Evolutionary conservation across 2,888 invertebrate genomes (phyloP).

Genomic region (Plebejus melissa): DNA sequence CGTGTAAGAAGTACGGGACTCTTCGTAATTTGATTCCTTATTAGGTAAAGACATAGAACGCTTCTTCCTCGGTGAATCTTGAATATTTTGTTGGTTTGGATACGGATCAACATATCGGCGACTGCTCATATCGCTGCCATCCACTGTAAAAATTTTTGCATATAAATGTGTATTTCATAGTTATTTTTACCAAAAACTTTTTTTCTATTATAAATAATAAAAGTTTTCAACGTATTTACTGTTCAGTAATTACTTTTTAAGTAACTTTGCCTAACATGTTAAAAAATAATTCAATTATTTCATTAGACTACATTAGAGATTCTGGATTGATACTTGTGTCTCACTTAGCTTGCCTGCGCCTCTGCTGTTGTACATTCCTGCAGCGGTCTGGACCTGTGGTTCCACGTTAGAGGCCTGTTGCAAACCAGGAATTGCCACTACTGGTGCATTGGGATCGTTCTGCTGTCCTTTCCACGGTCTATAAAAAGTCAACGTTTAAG

Average conservation of each 20-base stretch:
- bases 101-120: slow-evolving; percentile 71
- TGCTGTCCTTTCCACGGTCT: slow-evolving; percentile 75
- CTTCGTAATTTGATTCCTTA: slow-evolving; percentile 50
- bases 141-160: slow-evolving; percentile 62
- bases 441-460: slow-evolving; percentile 68
- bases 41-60: slow-evolving; percentile 58
- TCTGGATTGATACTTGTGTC: slow-evolving; percentile 28
- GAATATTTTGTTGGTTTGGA: slow-evolving; percentile 63
- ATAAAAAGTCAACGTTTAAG: slow-evolving; percentile 31
- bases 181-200: too few species aligned
- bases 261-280: background rate
- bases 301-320: background rate
- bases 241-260: too few species aligned
- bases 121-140: slow-evolving; percentile 69
- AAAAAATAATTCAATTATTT: background rate
- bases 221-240: too few species aligned
- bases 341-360: slow-evolving; percentile 70
- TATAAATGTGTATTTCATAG: background rate
- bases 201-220: too few species aligned
- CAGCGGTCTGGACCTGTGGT: slow-evolving; percentile 60
- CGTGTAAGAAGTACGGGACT: slow-evolving; percentile 45
- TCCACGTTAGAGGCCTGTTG: slow-evolving; percentile 62
- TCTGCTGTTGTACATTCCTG: slow-evolving; percentile 69
- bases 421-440: slow-evolving; percentile 65
- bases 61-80: slow-evolving; percentile 68